Percentiles rank a stretch among this genome's conserved stretches.
Conservation (phyloP, 1,140 invertebrate genomes). For the Scaptomyza montana region DNA sequence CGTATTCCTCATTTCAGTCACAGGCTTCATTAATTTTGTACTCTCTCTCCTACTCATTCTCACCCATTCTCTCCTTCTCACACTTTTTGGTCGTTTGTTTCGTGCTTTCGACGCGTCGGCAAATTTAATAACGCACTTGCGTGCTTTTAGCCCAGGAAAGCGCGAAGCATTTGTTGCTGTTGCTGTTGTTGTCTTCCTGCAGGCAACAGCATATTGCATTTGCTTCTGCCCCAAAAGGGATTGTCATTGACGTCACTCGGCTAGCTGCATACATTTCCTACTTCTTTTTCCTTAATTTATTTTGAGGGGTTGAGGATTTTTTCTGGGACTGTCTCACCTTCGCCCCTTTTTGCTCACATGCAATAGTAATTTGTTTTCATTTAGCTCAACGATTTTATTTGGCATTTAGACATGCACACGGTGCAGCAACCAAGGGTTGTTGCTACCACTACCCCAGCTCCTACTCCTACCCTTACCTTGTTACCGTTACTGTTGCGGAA, state of each 20-base stretch:
- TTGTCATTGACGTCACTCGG: neutral
- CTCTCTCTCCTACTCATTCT: neutral
- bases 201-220: conserved; percentile 19
- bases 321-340: neutral
- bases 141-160: conserved; percentile 4
- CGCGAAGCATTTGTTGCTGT: neutral
- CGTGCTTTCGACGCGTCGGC: neutral
- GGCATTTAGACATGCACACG: conserved; percentile 80
- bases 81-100: neutral
- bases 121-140: conserved; percentile 27
- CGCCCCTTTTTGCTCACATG: conserved; percentile 55
- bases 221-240: neutral
- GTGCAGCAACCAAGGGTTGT: conserved; percentile 58
- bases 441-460: neutral
- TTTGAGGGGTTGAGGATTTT: conserved; percentile 21
- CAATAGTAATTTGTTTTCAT: conserved; percentile 83
- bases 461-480: neutral
- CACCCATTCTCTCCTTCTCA: neutral
- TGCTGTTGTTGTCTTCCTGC: conserved; percentile 1
- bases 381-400: conserved; percentile 82
- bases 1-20: conserved; percentile 21
- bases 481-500: conserved; percentile 33
- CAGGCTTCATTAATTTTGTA: conserved; percentile 40
- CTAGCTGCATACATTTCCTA: neutral
- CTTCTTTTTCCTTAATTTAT: too few relatives aligned